phyloP scores from a whole-genome alignment of 2,113 vertebrate genomes.

The Fregata magnificens region DNA sequence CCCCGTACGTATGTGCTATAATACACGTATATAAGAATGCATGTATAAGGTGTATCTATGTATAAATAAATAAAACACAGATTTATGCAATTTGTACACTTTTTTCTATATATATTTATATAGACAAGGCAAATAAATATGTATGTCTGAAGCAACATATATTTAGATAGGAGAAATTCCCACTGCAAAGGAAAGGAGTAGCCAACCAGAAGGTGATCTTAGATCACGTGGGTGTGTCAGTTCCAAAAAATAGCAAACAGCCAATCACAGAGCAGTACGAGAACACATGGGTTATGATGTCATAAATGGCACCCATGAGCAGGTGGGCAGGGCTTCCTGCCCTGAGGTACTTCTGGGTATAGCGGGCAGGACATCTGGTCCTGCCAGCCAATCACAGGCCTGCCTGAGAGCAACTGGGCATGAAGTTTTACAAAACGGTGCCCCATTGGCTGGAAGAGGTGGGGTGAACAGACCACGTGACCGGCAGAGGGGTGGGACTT shows the following conservation, averaged over 20 bases:
- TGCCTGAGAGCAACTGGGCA: no score
- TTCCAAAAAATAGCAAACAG: background rate
- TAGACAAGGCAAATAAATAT: background rate
- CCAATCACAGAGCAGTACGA: background rate
- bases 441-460: background rate
- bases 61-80: background rate
- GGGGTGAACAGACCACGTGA: background rate
- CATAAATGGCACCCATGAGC: background rate
- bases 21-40: no score
- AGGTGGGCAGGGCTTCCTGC: no score
- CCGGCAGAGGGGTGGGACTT: no score
- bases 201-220: no score
- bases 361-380: background rate
- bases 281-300: background rate
- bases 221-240: accelerated
- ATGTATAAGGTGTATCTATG: background rate
- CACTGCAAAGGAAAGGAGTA: background rate
- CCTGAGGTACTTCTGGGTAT: background rate
- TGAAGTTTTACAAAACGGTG: background rate
- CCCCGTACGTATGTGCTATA: background rate
- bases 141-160: background rate
- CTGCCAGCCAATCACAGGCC: background rate
- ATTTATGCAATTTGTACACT: background rate
- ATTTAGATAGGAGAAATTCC: background rate
- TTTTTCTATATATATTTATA: background rate